phyloP scores from a whole-genome alignment of 2,888 invertebrate genomes.

The Lycaena phlaeas region DNA sequence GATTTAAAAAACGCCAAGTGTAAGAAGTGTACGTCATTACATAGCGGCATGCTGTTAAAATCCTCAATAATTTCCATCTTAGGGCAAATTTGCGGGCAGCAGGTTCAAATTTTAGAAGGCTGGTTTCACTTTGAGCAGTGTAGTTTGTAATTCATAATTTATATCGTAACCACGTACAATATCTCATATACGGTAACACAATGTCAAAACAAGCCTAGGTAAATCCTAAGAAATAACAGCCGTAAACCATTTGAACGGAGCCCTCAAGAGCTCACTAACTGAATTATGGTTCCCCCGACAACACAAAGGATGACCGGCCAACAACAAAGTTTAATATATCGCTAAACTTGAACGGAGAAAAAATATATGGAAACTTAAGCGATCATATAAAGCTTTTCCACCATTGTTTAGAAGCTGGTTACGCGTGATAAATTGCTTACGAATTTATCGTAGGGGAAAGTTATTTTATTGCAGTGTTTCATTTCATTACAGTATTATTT shows the following conservation, averaged over 20 bases:
- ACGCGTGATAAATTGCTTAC: background rate
- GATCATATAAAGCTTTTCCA: background rate
- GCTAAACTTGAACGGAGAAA: slow-evolving; percentile 16
- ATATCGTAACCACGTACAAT: background rate
- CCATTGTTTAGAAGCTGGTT: background rate
- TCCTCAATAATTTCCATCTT: too few species aligned
- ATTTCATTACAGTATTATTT: too few species aligned
- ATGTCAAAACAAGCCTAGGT: slow-evolving; percentile 8
- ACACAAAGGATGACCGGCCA: slow-evolving; percentile 22
- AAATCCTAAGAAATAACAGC: slow-evolving; percentile 1
- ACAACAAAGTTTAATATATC: slow-evolving; percentile 23
- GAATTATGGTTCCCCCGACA: slow-evolving; percentile 29
- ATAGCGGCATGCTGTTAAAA: too few species aligned
- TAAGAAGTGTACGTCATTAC: too few species aligned
- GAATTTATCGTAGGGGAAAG: too few species aligned
- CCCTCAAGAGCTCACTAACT: slow-evolving; percentile 31
- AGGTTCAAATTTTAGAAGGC: too few species aligned
- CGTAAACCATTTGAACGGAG: slow-evolving; percentile 13
- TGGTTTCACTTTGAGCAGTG: too few species aligned
- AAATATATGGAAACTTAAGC: slow-evolving; percentile 8
- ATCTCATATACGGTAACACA: slow-evolving; percentile 10
- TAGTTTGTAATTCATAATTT: too few species aligned
- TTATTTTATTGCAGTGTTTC: too few species aligned
- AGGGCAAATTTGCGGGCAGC: too few species aligned
- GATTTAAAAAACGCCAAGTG: too few species aligned